Base-by-base conservation (phyloP, 2,797 vertebrate species). In the Todus mexicanus region DNA sequence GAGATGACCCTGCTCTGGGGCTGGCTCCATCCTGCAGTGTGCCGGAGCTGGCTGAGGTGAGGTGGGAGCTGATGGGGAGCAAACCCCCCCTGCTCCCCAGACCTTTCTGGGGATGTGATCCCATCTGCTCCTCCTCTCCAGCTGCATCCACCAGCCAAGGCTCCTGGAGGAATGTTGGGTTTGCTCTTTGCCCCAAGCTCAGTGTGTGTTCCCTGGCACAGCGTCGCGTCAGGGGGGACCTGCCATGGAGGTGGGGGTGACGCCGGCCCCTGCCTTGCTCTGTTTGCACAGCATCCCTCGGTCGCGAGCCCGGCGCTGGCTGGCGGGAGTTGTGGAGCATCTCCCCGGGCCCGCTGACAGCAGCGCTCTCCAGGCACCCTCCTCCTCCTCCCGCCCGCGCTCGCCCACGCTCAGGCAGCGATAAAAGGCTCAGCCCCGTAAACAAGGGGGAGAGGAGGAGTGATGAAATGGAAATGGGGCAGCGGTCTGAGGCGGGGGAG, bases 391-490 rank as follows among this genome's bases (percentile, higher is more conserved):
- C 70, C 27, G 3, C 93, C 84, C 12, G 5, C 45, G 31, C 87
- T 4, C 45, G 13, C 76, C 94, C 33, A 60, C 86, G 65, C 33
- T 1, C 82, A 84, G 76, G 40, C 83, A 40, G 78, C n/a, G 65
- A 35, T 50, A 21, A 50, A 61, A 63, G 87, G 75, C 90, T 53
- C 77, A 70, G 81, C 45, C 72, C 97, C 94, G 91, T 89, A 90
- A 96, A 72, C 61, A 94, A 93, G 93, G 96, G 92, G 96, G 56
- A 76, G 89, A 78, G 73, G 64, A 47, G 56, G 54, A 84, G 76
- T 95, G 96, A 97, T 94, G 95, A 82, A 89, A 76, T 90, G 89
- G 75, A 82, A 94, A 29, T 72, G 95, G 95, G 93, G 92, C 87
- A 96, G 93, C 37, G 75, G 95, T 72, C 54, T 57, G 88, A 65